These are phyloP conservation scores for Meriones unguiculatus DNA, from an alignment of 2,113 vertebrate genomes.

Conservation along the genomic window DNA sequence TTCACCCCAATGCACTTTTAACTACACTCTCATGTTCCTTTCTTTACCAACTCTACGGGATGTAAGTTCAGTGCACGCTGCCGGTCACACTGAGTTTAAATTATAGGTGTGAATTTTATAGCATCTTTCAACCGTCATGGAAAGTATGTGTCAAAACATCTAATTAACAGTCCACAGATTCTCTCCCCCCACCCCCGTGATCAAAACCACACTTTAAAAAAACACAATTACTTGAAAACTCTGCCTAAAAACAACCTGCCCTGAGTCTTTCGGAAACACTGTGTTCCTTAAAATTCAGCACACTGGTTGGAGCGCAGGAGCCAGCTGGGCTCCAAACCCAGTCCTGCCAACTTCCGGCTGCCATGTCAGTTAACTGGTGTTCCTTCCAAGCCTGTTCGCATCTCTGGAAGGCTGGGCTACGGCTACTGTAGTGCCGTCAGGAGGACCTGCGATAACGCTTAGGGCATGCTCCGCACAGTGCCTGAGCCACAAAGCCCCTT, in stretches of 20 bases:
- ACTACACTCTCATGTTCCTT: conserved; percentile 27
- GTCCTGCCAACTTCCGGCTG: background rate
- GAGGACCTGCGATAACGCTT: background rate
- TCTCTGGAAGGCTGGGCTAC: background rate
- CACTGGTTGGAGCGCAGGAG: background rate
- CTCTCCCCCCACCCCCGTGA: background rate
- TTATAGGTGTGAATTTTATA: conserved; percentile 67
- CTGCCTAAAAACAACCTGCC: background rate
- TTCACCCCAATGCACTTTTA: background rate
- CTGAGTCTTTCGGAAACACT: background rate
- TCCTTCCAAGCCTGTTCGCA: background rate
- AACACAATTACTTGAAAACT: conserved; percentile 52
- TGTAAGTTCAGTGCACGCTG: conserved; percentile 30
- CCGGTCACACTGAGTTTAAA: conserved; percentile 58
- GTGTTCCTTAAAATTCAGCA: background rate
- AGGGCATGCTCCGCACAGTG: background rate
- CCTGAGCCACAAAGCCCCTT: background rate
- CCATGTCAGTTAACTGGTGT: background rate
- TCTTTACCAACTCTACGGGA: conserved; percentile 1
- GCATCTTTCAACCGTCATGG: conserved; percentile 51
- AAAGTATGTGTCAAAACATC: conserved; percentile 51
- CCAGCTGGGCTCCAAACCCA: background rate
- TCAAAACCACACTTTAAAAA: conserved; percentile 26
- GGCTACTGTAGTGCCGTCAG: background rate
- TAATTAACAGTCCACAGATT: conserved; percentile 42